Evolutionary conservation across 2,888 invertebrate genomes (phyloP), one percentile per base, ranked within the genome.

Genomic region (Drosophila hawaiiensis): DNA sequence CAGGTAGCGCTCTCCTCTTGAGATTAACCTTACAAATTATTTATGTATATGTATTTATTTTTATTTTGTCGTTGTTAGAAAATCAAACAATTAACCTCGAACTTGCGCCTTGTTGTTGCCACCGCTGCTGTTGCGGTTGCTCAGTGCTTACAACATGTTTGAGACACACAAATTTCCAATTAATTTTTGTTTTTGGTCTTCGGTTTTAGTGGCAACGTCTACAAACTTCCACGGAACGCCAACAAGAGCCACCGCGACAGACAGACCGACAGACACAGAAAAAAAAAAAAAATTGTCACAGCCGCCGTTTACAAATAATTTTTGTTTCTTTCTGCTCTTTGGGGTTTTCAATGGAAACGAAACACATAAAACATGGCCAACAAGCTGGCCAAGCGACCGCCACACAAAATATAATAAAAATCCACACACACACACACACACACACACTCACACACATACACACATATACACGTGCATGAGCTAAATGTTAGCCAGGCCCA

Each of bases 1-100:
- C 80, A 87, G 84, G 84, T 84, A 82, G 77, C 70, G 77, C 70
- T 83, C 75, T 68, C 69, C 84, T 73, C 83, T 59, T 68, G 83
- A 84, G 83, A 84, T 87, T 73, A 83, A 68, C 81, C 79, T 75
- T 81, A 84, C 82, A 87, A 84, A 84, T 69, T 75, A 78, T 80
- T 80, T 80, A 69, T 74, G 41, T 72, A 28, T 74, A 49, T 72
- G 35, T 66, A 39, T 68, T 65, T 67, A 49, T 58, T 67, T 67
- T 65, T 66, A 41, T 78, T 74, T 76, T 76, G 67, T 56, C 41
- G 56, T 83, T 83, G 84, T 86, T 88, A 86, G 89, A 86, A 86
- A 86, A 86, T 88, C 89, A 86, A 88, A 89, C 89, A 89, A 89
- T 89, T 89, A 89, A 88, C 89, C 89, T 86, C 89, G 86, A 85